Evolutionary conservation across 2,888 invertebrate species (phyloP).

Genomic region (Eulithis testata): DNA sequence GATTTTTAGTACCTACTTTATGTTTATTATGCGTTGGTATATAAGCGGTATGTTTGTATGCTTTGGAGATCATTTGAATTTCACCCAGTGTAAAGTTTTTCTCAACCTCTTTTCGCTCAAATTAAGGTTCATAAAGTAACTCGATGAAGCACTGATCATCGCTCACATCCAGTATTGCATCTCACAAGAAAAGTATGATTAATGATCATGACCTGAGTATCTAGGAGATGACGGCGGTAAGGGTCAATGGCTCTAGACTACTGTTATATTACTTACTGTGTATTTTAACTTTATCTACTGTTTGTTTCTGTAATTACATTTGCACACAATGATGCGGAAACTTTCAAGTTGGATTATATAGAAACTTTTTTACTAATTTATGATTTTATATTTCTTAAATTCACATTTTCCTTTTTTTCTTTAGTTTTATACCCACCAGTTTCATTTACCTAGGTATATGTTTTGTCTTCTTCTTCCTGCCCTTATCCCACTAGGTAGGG

Average conservation of each 20-base stretch:
- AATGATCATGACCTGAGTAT: conserved; percentile 52
- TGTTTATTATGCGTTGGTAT: too few relatives aligned
- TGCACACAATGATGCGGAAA: not conserved
- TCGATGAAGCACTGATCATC: conserved; percentile 28
- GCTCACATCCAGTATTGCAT: conserved; percentile 39
- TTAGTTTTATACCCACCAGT: too few relatives aligned
- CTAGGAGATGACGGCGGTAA: conserved; percentile 35
- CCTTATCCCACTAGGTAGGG: too few relatives aligned
- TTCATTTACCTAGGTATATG: too few relatives aligned
- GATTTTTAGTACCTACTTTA: too few relatives aligned
- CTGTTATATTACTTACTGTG: conserved; percentile 39
- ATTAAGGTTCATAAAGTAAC: conserved; percentile 21
- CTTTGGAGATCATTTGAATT: not conserved
- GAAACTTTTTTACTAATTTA: too few relatives aligned
- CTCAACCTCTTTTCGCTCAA: conserved; percentile 12
- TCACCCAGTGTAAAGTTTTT: not conserved
- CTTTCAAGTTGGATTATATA: not conserved
- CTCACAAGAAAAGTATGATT: conserved; percentile 53
- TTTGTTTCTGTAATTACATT: conserved; percentile 10
- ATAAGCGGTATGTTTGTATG: too few relatives aligned
- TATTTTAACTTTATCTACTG: conserved; percentile 25
- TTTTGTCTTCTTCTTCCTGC: too few relatives aligned
- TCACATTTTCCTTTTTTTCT: too few relatives aligned
- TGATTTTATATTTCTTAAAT: too few relatives aligned
- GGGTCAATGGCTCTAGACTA: conserved; percentile 45